Conservation (phyloP, 2,113 vertebrate genomes). For the Phylloscopus trochilus region DNA sequence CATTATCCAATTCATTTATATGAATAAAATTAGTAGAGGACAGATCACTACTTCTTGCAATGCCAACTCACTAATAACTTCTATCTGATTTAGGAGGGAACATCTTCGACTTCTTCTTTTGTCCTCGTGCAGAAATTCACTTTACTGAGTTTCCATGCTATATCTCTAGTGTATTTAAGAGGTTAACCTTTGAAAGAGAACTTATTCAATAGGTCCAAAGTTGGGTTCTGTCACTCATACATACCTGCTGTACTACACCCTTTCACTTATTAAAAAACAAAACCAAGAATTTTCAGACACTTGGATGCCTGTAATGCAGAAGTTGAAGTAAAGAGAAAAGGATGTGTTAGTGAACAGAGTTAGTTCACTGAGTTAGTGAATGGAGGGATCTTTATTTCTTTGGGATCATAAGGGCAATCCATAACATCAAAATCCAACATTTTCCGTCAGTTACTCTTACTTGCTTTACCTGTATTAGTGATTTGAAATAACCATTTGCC, state of each 20-base stretch:
- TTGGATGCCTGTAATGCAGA: background rate
- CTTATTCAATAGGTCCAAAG: background rate
- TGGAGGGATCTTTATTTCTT: background rate
- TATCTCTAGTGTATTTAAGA: background rate
- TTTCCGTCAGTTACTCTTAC: background rate
- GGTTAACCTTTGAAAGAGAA: background rate
- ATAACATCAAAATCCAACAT: background rate
- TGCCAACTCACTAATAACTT: background rate
- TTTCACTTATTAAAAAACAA: background rate
- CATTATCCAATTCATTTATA: slow-evolving; percentile 28
- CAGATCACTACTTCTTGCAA: background rate
- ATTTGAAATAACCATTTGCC: background rate
- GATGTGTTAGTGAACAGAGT: background rate
- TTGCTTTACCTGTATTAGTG: background rate
- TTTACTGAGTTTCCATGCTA: background rate
- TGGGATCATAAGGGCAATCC: background rate
- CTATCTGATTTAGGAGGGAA: background rate
- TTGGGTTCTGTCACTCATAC: background rate
- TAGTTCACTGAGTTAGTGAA: background rate
- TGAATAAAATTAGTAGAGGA: slow-evolving; percentile 48
- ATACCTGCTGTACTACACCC: background rate
- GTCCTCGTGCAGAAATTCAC: background rate
- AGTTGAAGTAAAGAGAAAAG: background rate
- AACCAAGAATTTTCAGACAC: background rate
- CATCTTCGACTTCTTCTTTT: background rate